Evolutionary conservation across 1,140 invertebrate species (phyloP).

Genomic region (Ericerus pela): DNA sequence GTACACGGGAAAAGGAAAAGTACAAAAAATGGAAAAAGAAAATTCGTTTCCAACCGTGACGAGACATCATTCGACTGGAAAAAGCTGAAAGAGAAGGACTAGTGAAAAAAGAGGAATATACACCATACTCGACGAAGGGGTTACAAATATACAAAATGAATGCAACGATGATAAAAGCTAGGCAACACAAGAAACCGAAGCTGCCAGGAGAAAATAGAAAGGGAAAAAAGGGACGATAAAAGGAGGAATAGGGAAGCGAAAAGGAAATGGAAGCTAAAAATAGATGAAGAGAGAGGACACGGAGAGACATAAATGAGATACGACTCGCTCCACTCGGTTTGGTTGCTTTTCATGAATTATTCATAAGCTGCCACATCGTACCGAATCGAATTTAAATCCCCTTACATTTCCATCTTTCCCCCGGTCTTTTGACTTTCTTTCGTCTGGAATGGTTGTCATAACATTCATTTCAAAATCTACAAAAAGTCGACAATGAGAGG

Average conservation of each 20-base stretch:
- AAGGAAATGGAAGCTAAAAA: not conserved
- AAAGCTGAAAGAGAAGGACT: not conserved
- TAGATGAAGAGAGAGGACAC: not conserved
- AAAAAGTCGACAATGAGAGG: too few species aligned
- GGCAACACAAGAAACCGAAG: not conserved
- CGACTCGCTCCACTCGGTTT: constrained; percentile 10
- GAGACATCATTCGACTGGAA: constrained; percentile 9
- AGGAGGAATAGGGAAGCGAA: not conserved
- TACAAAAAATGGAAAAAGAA: not conserved
- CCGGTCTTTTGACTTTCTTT: not conserved
- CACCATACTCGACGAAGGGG: constrained; percentile 1
- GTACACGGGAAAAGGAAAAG: too few species aligned
- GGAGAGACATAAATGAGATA: constrained; percentile 9
- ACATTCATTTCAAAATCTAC: constrained; percentile 9
- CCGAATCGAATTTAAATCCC: constrained; percentile 12
- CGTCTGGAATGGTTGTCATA: constrained; percentile 10
- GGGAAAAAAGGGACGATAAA: constrained; percentile 1
- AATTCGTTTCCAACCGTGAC: constrained; percentile 8
- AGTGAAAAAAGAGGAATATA: not conserved
- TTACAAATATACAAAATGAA: not conserved
- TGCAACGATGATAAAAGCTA: constrained; percentile 1
- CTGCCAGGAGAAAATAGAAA: not conserved
- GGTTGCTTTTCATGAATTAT: constrained; percentile 11
- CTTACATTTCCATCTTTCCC: not conserved
- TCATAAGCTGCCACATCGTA: constrained; percentile 7